Evolutionary conservation across 1,140 invertebrate genomes (phyloP).

Genomic region (Bombus haemorrhoidalis): DNA sequence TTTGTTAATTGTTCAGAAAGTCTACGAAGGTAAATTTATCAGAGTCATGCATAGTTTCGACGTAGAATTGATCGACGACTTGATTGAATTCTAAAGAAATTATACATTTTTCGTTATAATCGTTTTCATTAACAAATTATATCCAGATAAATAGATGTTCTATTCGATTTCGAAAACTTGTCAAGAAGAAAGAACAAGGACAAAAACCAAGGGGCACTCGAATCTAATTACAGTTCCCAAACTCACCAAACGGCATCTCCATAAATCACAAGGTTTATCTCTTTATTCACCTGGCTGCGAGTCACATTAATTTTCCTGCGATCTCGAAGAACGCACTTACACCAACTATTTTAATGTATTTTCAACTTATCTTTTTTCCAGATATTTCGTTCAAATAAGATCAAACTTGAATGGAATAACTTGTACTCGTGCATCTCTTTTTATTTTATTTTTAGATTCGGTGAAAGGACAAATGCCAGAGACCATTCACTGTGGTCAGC

Average conservation of each 20-base stretch:
- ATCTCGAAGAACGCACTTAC: not conserved
- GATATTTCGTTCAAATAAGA: too few relatives aligned
- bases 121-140: not conserved
- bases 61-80: not conserved
- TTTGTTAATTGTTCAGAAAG: not conserved
- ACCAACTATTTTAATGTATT: not conserved
- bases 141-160: not conserved
- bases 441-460: too few relatives aligned
- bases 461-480: not conserved
- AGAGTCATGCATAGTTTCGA: not conserved
- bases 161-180: not conserved
- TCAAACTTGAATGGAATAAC: too few relatives aligned
- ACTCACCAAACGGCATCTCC: constrained; percentile 1
- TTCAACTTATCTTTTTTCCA: not conserved
- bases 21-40: not conserved
- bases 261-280: constrained; percentile 33
- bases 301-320: constrained; percentile 21
- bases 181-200: not conserved
- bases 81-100: too few relatives aligned
- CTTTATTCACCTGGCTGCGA: not conserved
- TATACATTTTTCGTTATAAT: too few relatives aligned
- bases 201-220: not conserved
- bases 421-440: not conserved
- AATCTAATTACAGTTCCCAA: constrained; percentile 1
- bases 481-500: constrained; percentile 31